Percentiles rank a stretch among this genome's conserved stretches.
Evolutionary conservation across 2,888 invertebrate species (phyloP).

Genomic region (Tanytarsus gracilentus): DNA sequence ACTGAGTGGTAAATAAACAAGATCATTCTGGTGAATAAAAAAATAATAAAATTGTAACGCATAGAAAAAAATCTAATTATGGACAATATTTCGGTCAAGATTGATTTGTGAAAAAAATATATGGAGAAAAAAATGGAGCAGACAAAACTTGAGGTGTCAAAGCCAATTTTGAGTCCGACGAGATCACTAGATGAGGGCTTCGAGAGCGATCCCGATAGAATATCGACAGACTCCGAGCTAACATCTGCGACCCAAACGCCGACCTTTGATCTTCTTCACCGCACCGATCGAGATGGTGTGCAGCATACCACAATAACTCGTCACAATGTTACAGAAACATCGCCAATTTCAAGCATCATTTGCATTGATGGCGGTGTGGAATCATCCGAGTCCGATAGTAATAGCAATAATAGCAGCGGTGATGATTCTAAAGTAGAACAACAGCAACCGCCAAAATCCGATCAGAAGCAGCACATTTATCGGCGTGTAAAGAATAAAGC

Average conservation of each 20-base stretch:
- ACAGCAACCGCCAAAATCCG: slow-evolving; percentile 18
- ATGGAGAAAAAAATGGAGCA: slow-evolving; percentile 14
- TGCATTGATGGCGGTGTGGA: slow-evolving; percentile 14
- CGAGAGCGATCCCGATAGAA: slow-evolving; percentile 45
- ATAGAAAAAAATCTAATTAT: not conserved
- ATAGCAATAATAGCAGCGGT: slow-evolving; percentile 5
- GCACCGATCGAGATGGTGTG: slow-evolving; percentile 34
- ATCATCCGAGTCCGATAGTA: not conserved
- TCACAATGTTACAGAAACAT: slow-evolving; percentile 31
- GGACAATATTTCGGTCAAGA: not conserved
- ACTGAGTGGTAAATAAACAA: not conserved
- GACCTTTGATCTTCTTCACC: slow-evolving; percentile 34
- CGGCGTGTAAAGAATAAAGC: slow-evolving; percentile 38
- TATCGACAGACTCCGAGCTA: slow-evolving; percentile 44
- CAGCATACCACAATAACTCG: slow-evolving; percentile 40
- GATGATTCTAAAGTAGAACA: slow-evolving; percentile 28
- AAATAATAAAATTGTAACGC: not conserved
- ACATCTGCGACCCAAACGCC: slow-evolving; percentile 31
- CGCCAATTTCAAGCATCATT: slow-evolving; percentile 13
- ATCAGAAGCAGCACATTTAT: slow-evolving; percentile 33
- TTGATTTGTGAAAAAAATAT: not conserved
- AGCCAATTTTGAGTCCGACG: slow-evolving; percentile 44
- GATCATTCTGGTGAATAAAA: not conserved
- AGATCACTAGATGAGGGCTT: slow-evolving; percentile 45
- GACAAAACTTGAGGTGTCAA: slow-evolving; percentile 34